A percentile compares a stretch with the other conserved stretches of the same genome.
Conservation (phyloP, 2,113 vertebrate genomes). For the Paracanthobrama guichenoti region DNA sequence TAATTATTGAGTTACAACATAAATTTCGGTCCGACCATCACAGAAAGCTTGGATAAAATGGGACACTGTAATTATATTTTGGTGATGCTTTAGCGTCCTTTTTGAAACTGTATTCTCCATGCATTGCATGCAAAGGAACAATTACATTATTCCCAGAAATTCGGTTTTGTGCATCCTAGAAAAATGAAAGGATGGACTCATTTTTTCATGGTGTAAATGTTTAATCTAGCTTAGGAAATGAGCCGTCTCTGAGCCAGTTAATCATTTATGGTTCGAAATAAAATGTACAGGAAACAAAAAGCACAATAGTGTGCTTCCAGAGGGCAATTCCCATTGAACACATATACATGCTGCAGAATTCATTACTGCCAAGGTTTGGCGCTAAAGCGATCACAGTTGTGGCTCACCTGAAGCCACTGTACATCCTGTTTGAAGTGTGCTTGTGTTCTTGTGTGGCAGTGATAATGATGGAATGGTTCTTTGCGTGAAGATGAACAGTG, state of each 20-base stretch:
- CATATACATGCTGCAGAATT: background rate
- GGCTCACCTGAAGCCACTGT: background rate
- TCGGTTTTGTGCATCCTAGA: background rate
- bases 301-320: constrained; percentile 4
- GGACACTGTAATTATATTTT: background rate
- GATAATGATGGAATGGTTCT: constrained; percentile 14
- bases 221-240: constrained; percentile 59
- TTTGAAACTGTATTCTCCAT: background rate
- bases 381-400: constrained; percentile 34
- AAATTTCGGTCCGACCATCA: background rate
- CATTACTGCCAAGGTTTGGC: background rate
- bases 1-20: background rate
- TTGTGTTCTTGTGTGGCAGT: background rate
- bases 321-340: background rate
- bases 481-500: constrained; percentile 39
- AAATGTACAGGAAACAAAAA: constrained; percentile 9
- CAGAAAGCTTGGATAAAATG: background rate
- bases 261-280: constrained; percentile 58
- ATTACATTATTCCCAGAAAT: background rate
- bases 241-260: constrained; percentile 50
- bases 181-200: background rate
- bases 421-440: background rate
- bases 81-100: background rate
- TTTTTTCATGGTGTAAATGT: constrained; percentile 58
- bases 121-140: background rate